Evolutionary conservation across 2,113 vertebrate genomes (phyloP).

Genomic region (Todiramphus chloris): DNA sequence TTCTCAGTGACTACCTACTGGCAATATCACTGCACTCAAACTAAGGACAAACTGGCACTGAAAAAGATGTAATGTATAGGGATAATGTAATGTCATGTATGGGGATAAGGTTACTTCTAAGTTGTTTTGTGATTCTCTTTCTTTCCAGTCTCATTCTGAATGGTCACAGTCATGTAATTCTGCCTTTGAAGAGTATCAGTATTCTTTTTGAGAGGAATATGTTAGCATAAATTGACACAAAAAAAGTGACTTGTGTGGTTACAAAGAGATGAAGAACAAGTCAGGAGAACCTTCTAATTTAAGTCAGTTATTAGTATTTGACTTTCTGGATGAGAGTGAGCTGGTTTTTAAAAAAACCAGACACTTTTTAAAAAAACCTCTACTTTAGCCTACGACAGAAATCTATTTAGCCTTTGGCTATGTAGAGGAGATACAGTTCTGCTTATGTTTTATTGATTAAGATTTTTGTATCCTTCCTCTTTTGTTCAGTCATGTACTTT

Average conservation of each 20-base stretch:
- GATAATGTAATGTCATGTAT: background rate
- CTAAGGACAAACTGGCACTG: background rate
- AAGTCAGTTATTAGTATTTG: background rate
- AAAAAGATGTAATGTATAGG: background rate
- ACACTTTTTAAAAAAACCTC: background rate
- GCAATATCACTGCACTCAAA: background rate
- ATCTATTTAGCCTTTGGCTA: background rate
- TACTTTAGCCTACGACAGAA: background rate
- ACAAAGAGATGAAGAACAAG: background rate
- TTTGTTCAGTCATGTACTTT: background rate
- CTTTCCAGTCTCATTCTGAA: background rate
- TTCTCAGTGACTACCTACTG: background rate
- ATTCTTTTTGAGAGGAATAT: background rate
- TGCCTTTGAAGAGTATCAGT: background rate
- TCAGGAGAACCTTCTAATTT: background rate
- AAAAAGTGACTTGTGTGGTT: background rate
- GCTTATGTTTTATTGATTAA: background rate
- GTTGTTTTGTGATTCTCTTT: background rate
- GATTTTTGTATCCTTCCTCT: background rate
- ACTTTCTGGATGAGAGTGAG: fast-evolving
- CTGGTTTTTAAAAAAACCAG: background rate
- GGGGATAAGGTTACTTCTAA: background rate
- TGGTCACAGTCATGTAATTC: background rate
- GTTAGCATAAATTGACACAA: background rate
- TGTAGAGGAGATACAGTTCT: background rate